These are phyloP conservation scores for Pocillopora damicornis DNA, from an alignment of 64 coral and sea anemone species.

Conservation along the genomic window DNA sequence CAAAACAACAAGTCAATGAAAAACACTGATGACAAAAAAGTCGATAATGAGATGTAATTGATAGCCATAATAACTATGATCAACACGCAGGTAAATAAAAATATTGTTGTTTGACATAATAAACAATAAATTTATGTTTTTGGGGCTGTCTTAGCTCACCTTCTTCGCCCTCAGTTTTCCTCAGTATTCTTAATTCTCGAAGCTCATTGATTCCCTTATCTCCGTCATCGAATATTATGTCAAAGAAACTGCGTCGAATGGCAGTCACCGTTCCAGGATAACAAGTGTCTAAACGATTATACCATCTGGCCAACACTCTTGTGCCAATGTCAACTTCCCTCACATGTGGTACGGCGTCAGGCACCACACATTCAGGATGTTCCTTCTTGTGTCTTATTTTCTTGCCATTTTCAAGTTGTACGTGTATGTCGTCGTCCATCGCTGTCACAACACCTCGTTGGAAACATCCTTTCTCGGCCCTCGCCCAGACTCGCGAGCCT, in stretches of 20 bases:
- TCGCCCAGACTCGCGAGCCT: conserved; percentile 83
- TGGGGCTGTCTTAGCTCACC: background rate
- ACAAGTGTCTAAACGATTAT: conserved; percentile 72
- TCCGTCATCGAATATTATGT: conserved; percentile 76
- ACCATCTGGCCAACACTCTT: conserved; percentile 79
- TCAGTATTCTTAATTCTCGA: conserved; percentile 76
- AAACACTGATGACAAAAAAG: too few species aligned
- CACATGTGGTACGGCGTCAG: conserved; percentile 68
- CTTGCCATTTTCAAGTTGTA: conserved; percentile 85
- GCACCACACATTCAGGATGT: conserved; percentile 48
- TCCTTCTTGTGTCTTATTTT: conserved; percentile 63
- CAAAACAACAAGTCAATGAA: too few species aligned
- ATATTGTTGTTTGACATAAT: too few species aligned
- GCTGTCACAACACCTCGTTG: conserved; percentile 64
- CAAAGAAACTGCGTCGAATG: conserved; percentile 63
- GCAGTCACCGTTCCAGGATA: conserved; percentile 75
- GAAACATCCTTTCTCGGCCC: conserved; percentile 77
- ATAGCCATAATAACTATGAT: too few species aligned
- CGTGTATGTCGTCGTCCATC: conserved; percentile 81
- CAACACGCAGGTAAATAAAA: too few species aligned
- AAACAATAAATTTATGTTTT: too few species aligned
- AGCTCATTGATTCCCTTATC: conserved; percentile 86
- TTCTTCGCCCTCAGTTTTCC: conserved; percentile 63
- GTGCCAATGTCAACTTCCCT: conserved; percentile 77
- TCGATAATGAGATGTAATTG: too few species aligned